Base-by-base conservation (phyloP, 2,797 vertebrate species). In the Scolopax bukidnonensis region DNA sequence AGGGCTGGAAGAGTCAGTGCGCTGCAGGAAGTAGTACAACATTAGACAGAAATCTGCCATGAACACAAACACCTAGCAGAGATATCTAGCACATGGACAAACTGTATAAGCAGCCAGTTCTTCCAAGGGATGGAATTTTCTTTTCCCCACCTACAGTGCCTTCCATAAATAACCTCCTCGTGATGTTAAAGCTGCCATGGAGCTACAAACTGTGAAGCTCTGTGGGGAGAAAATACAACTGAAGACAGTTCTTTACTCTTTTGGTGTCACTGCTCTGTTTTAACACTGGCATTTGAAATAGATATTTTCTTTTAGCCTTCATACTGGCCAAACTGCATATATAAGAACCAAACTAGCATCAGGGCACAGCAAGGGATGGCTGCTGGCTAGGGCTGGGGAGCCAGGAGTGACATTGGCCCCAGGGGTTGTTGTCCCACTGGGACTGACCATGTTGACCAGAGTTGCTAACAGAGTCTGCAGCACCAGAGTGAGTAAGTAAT, bases 91-190 rank as follows among this genome's bases (percentile, higher is more conserved):
- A 64, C 19, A 50, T 2, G 7, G 45, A 84, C 25, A 12, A 86
- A 33, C 33, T 84, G 28, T 28, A 56, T 67, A 87, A 87, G 64
- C 50, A 90, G 74, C 15, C 54, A 91, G 4, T 25, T 91, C 63
- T 91, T 65, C 3, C 3, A 82, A 76, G 2, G 12, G 21, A 56
- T 54, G 45, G 84, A 90, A 82, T 91, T 93, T 95, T 94, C 48
- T 81, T 84, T 75, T 59, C 36, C 38, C 88, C 92, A 90, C 91
- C 80, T 91, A 94, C 92, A 53, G 80, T 30, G 32, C 17, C 67
- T 94, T 93, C 95, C 10, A 1, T 79, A 95, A 97, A 96, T 95
- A 96, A 69, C 92, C 73, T 87, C 56, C 65, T 83, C 16, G 1
- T 77, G 93, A 94, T 85, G 69, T 54, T 89, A 82, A 95, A 96